Evolutionary conservation across 2,888 invertebrate species (phyloP), one percentile per base, ranked within the genome.

Genomic region (Leptopterna dolabrata): DNA sequence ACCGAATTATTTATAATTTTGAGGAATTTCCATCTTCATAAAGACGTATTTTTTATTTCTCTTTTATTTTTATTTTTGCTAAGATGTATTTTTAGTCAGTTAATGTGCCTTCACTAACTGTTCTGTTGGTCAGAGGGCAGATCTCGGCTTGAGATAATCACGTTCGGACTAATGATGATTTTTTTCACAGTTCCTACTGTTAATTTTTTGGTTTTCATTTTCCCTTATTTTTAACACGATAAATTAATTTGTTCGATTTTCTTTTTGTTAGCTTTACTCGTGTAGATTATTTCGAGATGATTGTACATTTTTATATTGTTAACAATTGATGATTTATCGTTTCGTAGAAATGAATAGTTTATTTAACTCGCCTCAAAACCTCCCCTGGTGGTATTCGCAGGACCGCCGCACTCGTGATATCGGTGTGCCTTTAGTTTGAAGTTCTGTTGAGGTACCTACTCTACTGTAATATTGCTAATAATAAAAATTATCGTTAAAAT

Each of bases 141-240:
- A 2, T 36, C 36, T 36, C 7, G 36, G 36, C 36, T 36, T 7
- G 7, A 2, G 36, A 4, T 36, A 36, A 36, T 24, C 24, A 24
- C n/a, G 36, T 76, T 30, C 36, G 41, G 41, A 41, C 41, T 6
- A 41, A 41, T 36, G 30, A 13, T 76, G 36, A 78, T 14, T 45
- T 78, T 41, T 78, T 81, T 36, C 36, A 81, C 81, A 81, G 81
- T 81, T 81, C 81, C 81, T 81, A 81, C 51, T 81, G 81, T 55
- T 81, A 14, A 78, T 43, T 78, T 36, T 16, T 73, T 24, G 36
- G n/a, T 36, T 76, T 41, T 41, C 14, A 30, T 45, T 45, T 19
- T 45, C 24, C 45, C 14, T 14, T 24, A 6, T 78, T 43, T 78
- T 45, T 45, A 2, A 76, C 16, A 11, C 41, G 36, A 16, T 9